Conservation (phyloP, 2,797 vertebrate genomes). For the Parambassis ranga region DNA sequence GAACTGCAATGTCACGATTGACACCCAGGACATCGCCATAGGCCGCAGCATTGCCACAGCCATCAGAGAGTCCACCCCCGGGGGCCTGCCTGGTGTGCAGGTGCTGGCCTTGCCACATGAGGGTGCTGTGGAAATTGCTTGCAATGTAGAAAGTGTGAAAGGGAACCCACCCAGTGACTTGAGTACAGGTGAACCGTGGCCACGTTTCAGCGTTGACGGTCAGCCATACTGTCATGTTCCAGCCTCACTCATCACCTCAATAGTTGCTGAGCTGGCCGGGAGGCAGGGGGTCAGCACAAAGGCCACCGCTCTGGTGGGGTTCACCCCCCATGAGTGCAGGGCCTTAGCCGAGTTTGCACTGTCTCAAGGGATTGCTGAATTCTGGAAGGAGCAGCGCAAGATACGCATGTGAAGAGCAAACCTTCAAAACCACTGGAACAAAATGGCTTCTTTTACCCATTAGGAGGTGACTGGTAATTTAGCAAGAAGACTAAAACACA, state of each 20-base stretch:
- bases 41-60: constrained; percentile 69
- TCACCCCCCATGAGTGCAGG: constrained; percentile 77
- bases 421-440: background rate
- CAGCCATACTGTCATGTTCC: constrained; percentile 71
- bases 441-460: too few relatives aligned
- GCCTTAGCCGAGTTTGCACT: constrained; percentile 74
- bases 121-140: constrained; percentile 79
- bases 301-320: constrained; percentile 76
- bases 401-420: constrained; percentile 71
- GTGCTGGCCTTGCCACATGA: constrained; percentile 77
- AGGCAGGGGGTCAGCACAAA: constrained; percentile 53
- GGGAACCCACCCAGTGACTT: background rate
- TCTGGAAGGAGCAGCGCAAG: constrained; percentile 75
- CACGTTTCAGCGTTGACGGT: constrained; percentile 57
- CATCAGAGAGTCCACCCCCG: constrained; percentile 66
- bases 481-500: too few relatives aligned
- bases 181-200: constrained; percentile 37
- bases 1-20: constrained; percentile 83
- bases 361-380: constrained; percentile 68
- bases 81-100: constrained; percentile 79
- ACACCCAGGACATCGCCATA: constrained; percentile 72
- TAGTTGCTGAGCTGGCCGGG: constrained; percentile 71
- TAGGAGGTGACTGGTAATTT: too few relatives aligned
- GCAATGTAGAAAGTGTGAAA: constrained; percentile 79
- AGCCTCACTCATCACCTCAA: constrained; percentile 67